phyloP scores from a whole-genome alignment of 2,113 vertebrate species.

The Chlamydotis undulata region DNA sequence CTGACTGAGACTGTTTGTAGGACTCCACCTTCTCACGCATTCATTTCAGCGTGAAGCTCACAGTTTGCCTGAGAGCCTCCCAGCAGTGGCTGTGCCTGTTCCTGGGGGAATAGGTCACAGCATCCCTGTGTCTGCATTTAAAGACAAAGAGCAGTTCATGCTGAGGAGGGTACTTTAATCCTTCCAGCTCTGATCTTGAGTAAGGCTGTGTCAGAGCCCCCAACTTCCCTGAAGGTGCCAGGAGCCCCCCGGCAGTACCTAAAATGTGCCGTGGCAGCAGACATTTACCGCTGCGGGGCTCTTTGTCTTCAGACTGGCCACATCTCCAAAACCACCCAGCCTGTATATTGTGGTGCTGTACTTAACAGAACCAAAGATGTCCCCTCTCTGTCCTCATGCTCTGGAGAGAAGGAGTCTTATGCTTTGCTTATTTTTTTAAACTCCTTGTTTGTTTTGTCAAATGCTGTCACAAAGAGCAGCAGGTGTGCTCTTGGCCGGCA shows the following conservation, averaged over 20 bases:
- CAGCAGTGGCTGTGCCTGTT: not conserved
- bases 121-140: not conserved
- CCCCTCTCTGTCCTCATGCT: not conserved
- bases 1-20: not conserved
- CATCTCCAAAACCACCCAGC: not conserved
- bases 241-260: not conserved
- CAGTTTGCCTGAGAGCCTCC: not conserved
- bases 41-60: not conserved
- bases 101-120: not conserved
- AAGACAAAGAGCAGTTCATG: not conserved
- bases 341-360: not conserved
- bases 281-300: not conserved
- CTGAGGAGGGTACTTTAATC: not conserved
- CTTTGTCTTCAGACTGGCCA: not conserved
- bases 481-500: rapidly evolving
- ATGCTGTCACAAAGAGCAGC: not conserved
- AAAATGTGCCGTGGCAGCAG: not conserved
- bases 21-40: rapidly evolving
- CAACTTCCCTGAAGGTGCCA: not conserved
- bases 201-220: not conserved
- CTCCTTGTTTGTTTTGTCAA: not conserved
- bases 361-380: not conserved
- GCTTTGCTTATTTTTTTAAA: not conserved
- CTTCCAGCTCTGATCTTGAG: not conserved
- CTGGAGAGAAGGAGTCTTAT: not conserved